phyloP scores from a whole-genome alignment of 2,888 invertebrate genomes.

The Hemicrepidius hirtus region DNA sequence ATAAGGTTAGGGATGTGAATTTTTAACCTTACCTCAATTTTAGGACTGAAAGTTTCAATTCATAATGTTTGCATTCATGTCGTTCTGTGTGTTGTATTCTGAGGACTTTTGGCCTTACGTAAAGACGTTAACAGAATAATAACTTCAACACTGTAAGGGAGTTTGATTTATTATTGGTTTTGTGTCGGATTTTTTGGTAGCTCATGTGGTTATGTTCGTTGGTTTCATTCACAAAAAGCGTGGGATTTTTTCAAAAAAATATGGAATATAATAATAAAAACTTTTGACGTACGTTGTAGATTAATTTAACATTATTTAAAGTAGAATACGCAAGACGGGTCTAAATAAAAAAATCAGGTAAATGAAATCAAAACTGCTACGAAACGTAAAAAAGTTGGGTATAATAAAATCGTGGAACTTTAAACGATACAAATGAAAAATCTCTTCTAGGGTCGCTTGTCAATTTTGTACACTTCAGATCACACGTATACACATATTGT shows the following conservation, averaged over 20 bases:
- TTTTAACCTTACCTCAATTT: slow-evolving; percentile 19
- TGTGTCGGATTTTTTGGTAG: slow-evolving; percentile 51
- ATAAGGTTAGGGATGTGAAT: slow-evolving; percentile 6
- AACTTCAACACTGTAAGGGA: slow-evolving; percentile 52
- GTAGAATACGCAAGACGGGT: too few relatives aligned
- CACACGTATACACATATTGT: slow-evolving; percentile 66
- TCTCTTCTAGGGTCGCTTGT: slow-evolving; percentile 44
- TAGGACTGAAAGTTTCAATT: slow-evolving; percentile 34
- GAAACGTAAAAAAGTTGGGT: background rate
- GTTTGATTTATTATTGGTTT: slow-evolving; percentile 55
- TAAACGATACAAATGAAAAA: slow-evolving; percentile 44
- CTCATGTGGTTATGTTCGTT: slow-evolving; percentile 54
- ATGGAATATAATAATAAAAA: background rate
- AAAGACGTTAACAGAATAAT: slow-evolving; percentile 53
- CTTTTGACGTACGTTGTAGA: too few relatives aligned
- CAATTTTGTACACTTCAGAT: slow-evolving; percentile 55
- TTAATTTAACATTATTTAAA: too few relatives aligned
- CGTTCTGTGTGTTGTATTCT: slow-evolving; percentile 36
- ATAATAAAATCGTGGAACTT: slow-evolving; percentile 30
- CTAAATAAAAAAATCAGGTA: too few relatives aligned
- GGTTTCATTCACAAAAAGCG: slow-evolving; percentile 49
- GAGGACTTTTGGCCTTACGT: slow-evolving; percentile 43
- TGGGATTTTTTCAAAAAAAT: slow-evolving; percentile 33
- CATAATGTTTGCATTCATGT: slow-evolving; percentile 45
- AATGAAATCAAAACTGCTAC: background rate